These are phyloP conservation scores for Hydropotes inermis DNA, from an alignment of 2,113 vertebrate genomes.

Conservation along the genomic window DNA sequence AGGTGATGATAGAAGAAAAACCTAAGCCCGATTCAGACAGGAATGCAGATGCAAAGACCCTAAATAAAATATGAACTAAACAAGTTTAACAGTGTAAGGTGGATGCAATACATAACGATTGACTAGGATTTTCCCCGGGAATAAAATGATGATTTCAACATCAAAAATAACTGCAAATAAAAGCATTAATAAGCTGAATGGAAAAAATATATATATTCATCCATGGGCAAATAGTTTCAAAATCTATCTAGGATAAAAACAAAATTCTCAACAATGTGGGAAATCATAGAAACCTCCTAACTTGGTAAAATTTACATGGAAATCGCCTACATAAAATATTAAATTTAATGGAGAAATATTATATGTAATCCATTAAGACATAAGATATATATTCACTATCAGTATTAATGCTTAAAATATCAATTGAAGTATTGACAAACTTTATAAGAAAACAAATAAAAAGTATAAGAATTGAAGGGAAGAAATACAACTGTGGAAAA, in stretches of 20 bases:
- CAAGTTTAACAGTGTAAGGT: not conserved
- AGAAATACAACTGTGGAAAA: not conserved
- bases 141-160: not conserved
- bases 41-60: not conserved
- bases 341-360: not conserved
- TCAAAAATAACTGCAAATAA: not conserved
- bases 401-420: not conserved
- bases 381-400: not conserved
- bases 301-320: not conserved
- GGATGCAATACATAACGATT: not conserved
- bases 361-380: not conserved
- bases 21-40: not conserved
- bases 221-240: not conserved
- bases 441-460: not conserved
- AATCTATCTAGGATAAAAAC: not conserved
- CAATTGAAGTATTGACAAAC: not conserved
- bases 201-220: not conserved
- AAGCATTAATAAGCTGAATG: not conserved
- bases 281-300: not conserved
- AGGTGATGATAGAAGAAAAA: not conserved
- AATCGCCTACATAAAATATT: not conserved
- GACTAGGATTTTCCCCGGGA: not conserved
- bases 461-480: not conserved
- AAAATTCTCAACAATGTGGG: not conserved
- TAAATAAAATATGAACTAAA: slow-evolving; percentile 3